phyloP scores from a whole-genome alignment of 1,140 invertebrate genomes.

The Drosophila insularis region DNA sequence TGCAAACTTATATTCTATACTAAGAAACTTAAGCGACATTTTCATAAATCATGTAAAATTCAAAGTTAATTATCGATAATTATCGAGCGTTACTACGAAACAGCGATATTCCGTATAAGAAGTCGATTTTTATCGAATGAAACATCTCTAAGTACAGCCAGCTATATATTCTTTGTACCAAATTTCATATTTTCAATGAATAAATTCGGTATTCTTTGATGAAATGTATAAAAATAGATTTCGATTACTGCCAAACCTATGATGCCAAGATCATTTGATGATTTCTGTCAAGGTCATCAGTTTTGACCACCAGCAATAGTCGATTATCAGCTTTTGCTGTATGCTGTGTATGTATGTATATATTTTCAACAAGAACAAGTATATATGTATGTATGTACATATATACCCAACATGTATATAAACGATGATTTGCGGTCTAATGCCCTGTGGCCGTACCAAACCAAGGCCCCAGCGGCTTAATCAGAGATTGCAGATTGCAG shows the following conservation, averaged over 20 bases:
- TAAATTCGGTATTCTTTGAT: not conserved
- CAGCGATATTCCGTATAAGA: no score
- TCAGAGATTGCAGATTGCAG: conserved; percentile 53
- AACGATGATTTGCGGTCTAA: conserved; percentile 57
- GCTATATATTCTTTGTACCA: no score
- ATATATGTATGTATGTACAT: conserved; percentile 7
- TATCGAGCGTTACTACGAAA: no score
- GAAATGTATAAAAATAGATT: not conserved
- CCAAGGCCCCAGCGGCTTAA: conserved; percentile 37
- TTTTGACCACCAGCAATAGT: conserved; percentile 15
- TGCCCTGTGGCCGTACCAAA: conserved; percentile 35
- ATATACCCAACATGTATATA: conserved; percentile 17
- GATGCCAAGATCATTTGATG: not conserved
- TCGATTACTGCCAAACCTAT: not conserved
- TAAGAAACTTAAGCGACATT: no score
- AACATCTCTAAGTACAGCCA: no score
- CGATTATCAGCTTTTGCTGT: conserved; percentile 38
- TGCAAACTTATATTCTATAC: no score
- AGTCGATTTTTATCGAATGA: no score
- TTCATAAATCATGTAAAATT: no score
- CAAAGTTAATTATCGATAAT: no score
- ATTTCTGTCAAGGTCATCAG: conserved; percentile 3
- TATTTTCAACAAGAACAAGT: conserved; percentile 39
- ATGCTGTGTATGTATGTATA: not conserved
- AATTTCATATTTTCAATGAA: no score